phyloP scores from a whole-genome alignment of 2,888 invertebrate genomes.

The Leptinotarsa peninsularis region DNA sequence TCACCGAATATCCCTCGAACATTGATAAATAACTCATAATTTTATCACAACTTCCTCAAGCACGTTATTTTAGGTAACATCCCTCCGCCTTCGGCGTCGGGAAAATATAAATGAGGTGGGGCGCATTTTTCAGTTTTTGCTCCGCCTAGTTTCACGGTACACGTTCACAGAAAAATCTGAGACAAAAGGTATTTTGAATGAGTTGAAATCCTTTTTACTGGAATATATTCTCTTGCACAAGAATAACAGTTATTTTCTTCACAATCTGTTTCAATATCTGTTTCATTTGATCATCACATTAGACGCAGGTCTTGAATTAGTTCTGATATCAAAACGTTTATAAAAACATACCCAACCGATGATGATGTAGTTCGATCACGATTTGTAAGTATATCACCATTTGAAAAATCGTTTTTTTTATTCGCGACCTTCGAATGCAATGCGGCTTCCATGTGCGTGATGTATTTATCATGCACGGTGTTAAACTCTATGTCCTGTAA shows the following conservation, averaged over 20 bases:
- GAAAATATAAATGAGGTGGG: too few relatives aligned
- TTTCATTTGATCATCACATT: background rate
- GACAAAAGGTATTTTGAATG: too few relatives aligned
- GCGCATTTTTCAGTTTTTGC: too few relatives aligned
- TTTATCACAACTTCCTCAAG: too few relatives aligned
- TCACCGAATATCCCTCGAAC: too few relatives aligned
- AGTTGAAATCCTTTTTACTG: too few relatives aligned
- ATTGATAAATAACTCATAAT: too few relatives aligned
- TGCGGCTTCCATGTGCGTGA: conserved; percentile 57
- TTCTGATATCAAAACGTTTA: background rate
- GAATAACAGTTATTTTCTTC: too few relatives aligned
- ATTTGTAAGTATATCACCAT: conserved; percentile 20
- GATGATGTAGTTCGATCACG: conserved; percentile 6
- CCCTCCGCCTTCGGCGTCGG: too few relatives aligned
- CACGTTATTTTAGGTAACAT: too few relatives aligned
- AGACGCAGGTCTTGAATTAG: background rate
- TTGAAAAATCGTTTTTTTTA: conserved; percentile 35
- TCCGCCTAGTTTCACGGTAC: too few relatives aligned
- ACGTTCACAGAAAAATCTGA: too few relatives aligned
- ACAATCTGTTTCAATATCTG: background rate
- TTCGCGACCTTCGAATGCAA: conserved; percentile 57
- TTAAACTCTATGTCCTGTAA: conserved; percentile 62
- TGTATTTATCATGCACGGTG: conserved; percentile 61
- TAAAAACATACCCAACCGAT: background rate
- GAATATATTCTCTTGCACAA: background rate